Conservation (phyloP, 2,888 invertebrate species). For the Strigamia crassipes region DNA sequence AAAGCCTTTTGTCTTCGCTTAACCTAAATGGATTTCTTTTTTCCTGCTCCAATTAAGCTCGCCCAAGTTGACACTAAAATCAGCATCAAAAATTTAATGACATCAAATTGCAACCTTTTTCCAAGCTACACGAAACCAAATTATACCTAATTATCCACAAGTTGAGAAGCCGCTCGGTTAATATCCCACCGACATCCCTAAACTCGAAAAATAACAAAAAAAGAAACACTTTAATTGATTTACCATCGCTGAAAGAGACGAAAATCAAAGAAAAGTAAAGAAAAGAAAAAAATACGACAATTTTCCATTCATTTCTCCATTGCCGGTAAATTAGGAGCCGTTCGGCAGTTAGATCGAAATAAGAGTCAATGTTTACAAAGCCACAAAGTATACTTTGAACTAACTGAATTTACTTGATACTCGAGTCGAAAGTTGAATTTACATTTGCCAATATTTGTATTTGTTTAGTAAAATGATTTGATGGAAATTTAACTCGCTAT, state of each 20-base stretch:
- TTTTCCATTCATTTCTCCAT: background rate
- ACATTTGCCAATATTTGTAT: background rate
- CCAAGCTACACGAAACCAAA: background rate
- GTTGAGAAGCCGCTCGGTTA: background rate
- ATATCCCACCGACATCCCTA: background rate
- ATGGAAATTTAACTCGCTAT: background rate
- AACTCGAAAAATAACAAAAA: background rate
- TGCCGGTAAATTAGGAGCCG: background rate
- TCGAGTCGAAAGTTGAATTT: background rate
- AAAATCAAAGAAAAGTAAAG: background rate
- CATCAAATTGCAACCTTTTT: background rate
- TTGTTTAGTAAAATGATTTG: background rate
- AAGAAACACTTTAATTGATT: background rate
- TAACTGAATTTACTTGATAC: background rate
- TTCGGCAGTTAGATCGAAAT: background rate
- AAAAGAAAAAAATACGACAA: background rate
- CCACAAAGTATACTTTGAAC: slow-evolving; percentile 31
- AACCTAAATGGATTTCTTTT: background rate
- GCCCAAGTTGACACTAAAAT: background rate
- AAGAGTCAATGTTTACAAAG: slow-evolving; percentile 3
- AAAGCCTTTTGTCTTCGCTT: too few relatives aligned
- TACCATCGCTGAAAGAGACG: background rate
- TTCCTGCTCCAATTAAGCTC: background rate
- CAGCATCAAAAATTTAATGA: background rate
- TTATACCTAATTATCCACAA: background rate